Evolutionary conservation across 2,888 invertebrate species (phyloP), one percentile per base, ranked within the genome.

Genomic region (Lingula anatina): DNA sequence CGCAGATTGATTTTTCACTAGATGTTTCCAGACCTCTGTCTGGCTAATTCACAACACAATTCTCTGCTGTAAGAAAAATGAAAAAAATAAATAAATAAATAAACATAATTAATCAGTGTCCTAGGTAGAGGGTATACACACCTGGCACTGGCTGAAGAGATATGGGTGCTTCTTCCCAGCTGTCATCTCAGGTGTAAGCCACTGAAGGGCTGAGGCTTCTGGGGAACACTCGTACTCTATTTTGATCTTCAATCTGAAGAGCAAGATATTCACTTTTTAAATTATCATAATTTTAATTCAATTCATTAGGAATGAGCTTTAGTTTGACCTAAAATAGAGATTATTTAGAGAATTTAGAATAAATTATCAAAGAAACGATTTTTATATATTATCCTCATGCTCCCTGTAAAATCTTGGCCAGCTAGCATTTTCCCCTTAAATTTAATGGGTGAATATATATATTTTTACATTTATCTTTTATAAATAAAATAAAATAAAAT

Each of bases 151-250:
- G 53, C 79, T 80, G 60, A 76, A 81, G 47, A 95, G 77, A 69
- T 88, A 95, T 0, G 94, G 93, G 69, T 87, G 83, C 60, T 83
- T 81, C 71, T 90, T 89, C 50, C 92, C 93, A 9, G 89, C 83
- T 1, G 95, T 96, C 78, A 93, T 93, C 57, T 85, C 83, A 0
- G 90, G 86, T 23, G 83, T 83, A 55, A 96, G 77, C 94, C 95
- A 96, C 76, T 93, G 92, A 46, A 96, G 79, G 0, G 89, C 95
- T 45, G 87, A 86, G 0, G 90, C 88, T n/a, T 83, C 77, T 1
- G 87, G 84, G 15, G 84, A 83, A 0, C 91, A 90, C 66, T 83
- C 83, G 78, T 92, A 94, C 47, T 83, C 80, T 61, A 94, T 66
- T 18, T 53, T 55, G 15, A 74, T 55, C 2, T 47, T 55, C 25